phyloP scores from a whole-genome alignment of 2,888 invertebrate species.

The Mylabris sibirica region DNA sequence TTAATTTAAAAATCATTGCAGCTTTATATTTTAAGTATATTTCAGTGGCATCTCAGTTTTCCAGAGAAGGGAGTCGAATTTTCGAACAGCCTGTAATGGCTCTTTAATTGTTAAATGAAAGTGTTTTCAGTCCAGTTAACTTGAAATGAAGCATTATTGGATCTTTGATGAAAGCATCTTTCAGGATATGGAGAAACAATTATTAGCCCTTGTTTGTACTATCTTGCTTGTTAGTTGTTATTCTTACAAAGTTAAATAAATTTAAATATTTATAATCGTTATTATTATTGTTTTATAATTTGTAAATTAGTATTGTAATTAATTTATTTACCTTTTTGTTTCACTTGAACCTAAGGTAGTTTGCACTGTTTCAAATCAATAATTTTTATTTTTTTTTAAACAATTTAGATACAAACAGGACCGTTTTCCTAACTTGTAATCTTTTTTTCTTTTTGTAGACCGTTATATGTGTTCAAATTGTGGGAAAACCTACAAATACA shows the following conservation, averaged over 20 bases:
- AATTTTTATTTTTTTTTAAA: background rate
- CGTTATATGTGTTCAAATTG: slow-evolving; percentile 53
- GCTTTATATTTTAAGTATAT: too few species aligned
- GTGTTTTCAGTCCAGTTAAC: too few species aligned
- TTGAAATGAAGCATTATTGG: too few species aligned
- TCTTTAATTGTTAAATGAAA: too few species aligned
- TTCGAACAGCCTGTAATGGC: too few species aligned
- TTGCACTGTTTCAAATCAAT: slow-evolving; percentile 1
- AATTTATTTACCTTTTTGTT: background rate
- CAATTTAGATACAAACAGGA: background rate
- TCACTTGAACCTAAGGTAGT: slow-evolving; percentile 7
- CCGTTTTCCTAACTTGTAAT: background rate
- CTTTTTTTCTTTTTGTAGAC: background rate
- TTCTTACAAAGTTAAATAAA: slow-evolving; percentile 5
- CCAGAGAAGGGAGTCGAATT: too few species aligned
- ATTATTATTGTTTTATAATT: background rate
- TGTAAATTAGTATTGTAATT: slow-evolving; percentile 8
- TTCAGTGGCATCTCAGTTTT: too few species aligned
- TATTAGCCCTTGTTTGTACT: background rate
- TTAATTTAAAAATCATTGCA: too few species aligned
- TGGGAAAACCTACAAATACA: slow-evolving; percentile 55
- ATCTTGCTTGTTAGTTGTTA: background rate
- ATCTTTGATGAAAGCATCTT: too few species aligned
- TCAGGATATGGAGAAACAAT: too few species aligned
- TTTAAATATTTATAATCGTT: background rate